Evolutionary conservation across 2,797 vertebrate species (phyloP).

Genomic region (Apogon talboti): DNA sequence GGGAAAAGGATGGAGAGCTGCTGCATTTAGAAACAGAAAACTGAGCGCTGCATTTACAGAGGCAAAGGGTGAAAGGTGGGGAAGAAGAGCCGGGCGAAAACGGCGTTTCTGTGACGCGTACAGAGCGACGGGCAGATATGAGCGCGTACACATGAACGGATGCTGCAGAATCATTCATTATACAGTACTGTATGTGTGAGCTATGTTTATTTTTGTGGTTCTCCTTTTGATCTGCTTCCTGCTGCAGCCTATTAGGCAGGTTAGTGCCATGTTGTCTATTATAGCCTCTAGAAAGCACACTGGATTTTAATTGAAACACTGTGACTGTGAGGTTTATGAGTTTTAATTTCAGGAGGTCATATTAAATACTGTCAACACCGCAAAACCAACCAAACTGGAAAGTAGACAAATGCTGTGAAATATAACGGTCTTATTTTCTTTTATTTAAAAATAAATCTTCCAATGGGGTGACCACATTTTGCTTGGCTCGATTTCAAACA

Average conservation of each 20-base stretch:
- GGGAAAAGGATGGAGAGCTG: constrained; percentile 43
- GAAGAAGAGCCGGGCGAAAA: neutral
- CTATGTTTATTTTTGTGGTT: constrained; percentile 26
- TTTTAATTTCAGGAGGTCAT: constrained; percentile 32
- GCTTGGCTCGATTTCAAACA: too few relatives aligned
- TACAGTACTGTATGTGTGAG: neutral
- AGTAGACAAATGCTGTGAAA: too few relatives aligned
- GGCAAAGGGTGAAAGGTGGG: constrained; percentile 17
- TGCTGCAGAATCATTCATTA: constrained; percentile 26
- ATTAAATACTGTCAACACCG: neutral
- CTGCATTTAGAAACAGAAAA: constrained; percentile 52
- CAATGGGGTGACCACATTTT: too few relatives aligned
- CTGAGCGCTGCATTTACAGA: constrained; percentile 15
- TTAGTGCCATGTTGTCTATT: neutral
- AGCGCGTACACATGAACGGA: constrained; percentile 15
- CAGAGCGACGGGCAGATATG: constrained; percentile 13
- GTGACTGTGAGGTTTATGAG: constrained; percentile 20
- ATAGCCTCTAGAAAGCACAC: neutral
- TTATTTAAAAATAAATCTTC: too few relatives aligned
- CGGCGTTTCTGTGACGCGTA: neutral
- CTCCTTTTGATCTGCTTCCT: constrained; percentile 16
- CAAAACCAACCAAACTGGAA: too few relatives aligned
- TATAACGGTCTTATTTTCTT: too few relatives aligned
- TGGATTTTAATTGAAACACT: constrained; percentile 15
- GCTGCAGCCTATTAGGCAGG: constrained; percentile 27